Evolutionary conservation across 2,113 vertebrate genomes (phyloP).

Genomic region (Hippopotamus amphibius): DNA sequence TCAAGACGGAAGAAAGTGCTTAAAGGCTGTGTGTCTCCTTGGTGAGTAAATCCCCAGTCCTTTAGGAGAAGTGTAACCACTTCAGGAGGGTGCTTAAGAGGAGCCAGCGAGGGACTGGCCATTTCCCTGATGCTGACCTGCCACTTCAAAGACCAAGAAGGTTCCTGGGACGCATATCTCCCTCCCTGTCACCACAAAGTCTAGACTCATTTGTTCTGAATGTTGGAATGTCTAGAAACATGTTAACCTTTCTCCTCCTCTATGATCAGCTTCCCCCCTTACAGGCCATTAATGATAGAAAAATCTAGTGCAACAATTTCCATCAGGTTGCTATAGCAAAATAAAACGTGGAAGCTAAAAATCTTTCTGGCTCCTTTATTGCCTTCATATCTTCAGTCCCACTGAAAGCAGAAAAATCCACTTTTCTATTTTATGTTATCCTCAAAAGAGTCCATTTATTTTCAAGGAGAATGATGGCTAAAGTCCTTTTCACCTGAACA

Average conservation of each 20-base stretch:
- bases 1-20: conserved; percentile 8
- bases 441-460: background rate
- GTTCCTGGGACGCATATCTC: background rate
- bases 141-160: conserved; percentile 48
- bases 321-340: background rate
- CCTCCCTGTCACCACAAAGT: background rate
- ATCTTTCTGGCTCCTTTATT: background rate
- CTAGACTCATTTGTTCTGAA: background rate
- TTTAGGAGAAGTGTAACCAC: conserved; percentile 6
- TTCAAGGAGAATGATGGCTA: background rate
- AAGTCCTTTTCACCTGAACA: background rate
- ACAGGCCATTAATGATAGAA: background rate
- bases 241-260: background rate
- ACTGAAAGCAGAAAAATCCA: background rate
- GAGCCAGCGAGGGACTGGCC: background rate
- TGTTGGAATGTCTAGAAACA: conserved; percentile 54
- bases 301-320: background rate
- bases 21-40: background rate
- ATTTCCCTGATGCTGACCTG: background rate
- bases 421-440: background rate
- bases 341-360: conserved; percentile 47
- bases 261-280: background rate
- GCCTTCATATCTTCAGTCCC: background rate
- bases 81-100: background rate
- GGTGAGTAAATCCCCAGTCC: background rate